A percentile compares a stretch with the other conserved stretches of the same genome.
Evolutionary conservation across 2,888 invertebrate genomes (phyloP).

Genomic region (Dyspetes luteomarginatus): DNA sequence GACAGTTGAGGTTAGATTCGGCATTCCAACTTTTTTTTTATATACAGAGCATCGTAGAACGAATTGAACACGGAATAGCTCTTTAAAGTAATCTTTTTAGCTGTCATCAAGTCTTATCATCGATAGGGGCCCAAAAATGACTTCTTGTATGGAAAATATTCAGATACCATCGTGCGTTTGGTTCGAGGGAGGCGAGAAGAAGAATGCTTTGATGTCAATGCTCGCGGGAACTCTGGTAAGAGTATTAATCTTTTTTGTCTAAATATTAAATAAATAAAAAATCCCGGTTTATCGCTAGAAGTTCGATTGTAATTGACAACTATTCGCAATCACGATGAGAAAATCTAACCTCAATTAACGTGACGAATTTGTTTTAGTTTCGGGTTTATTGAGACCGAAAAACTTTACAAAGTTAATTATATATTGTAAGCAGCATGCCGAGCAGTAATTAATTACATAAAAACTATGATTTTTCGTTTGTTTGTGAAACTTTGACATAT

Average conservation of each 20-base stretch:
- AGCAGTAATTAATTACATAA: too few relatives aligned
- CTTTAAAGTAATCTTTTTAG: background rate
- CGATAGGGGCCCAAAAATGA: constrained; percentile 79
- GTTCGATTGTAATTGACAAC: too few relatives aligned
- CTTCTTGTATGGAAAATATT: constrained; percentile 90
- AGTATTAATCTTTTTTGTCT: background rate
- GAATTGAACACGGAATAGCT: background rate
- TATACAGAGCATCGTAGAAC: background rate
- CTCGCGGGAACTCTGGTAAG: constrained; percentile 94
- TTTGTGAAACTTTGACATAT: background rate
- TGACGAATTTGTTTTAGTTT: too few relatives aligned
- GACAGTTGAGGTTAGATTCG: constrained; percentile 48
- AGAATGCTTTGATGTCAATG: constrained; percentile 94
- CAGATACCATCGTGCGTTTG: constrained; percentile 91
- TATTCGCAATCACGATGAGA: too few relatives aligned
- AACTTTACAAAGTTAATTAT: too few relatives aligned
- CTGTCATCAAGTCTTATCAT: background rate
- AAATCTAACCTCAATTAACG: too few relatives aligned
- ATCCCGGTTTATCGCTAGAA: too few relatives aligned
- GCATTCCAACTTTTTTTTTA: constrained; percentile 6
- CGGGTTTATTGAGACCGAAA: too few relatives aligned
- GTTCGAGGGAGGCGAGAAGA: constrained; percentile 93
- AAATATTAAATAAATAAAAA: background rate
- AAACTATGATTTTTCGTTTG: too few relatives aligned
- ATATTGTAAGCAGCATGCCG: too few relatives aligned